Base-by-base conservation (phyloP, 2,113 vertebrate genomes). In the Alethe diademata region DNA sequence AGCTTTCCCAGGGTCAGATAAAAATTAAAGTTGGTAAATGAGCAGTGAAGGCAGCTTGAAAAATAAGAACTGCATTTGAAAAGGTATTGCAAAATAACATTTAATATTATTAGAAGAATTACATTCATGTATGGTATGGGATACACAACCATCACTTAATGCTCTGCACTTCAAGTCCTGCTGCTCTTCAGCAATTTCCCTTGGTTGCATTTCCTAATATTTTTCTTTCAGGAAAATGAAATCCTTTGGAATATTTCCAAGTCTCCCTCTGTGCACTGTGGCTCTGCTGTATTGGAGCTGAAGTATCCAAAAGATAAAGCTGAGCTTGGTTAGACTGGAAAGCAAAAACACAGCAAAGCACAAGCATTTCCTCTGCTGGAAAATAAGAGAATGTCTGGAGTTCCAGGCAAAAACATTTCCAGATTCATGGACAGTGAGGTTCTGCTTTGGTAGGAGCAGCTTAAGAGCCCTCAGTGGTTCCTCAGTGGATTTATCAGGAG, bases 71-170 rank as follows among this genome's bases (percentile, higher is more conserved):
- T 47, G 53, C 87, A 14, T 66, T 94, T 92, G 70, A 62, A 93
- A 76, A 88, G 7, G 43, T 90, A 93, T 69, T 95, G 95, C 75
- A 97, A 96, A 94, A 93, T 93, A 96, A 93, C 76, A 81, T 97
- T 96, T 96, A 97, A 90, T 97, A 35, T 72, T 69, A 78, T 73
- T 81, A 86, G 38, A 89, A 92, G 88, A 90, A 91, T 93, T 94
- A 96, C 96, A 96, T 96, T 96, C 78, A 94, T 92, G 65, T 54
- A 65, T 7, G 64, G 69, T 5, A 47, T 53, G 4, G n/a, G 85
- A 73, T 75, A 88, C 78, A 80, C 35, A 92, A 64, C 42, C 65
- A 69, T 70, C 93, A 88, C 74, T 79, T 84, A 48, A 86, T 60
- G 47, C 53, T 88, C 67, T 2, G 1, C 45, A 48, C 89, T 76